Evolutionary conservation across 1,140 invertebrate species (phyloP), one percentile per base, ranked within the genome.

Genomic region (Drosophila santomea): DNA sequence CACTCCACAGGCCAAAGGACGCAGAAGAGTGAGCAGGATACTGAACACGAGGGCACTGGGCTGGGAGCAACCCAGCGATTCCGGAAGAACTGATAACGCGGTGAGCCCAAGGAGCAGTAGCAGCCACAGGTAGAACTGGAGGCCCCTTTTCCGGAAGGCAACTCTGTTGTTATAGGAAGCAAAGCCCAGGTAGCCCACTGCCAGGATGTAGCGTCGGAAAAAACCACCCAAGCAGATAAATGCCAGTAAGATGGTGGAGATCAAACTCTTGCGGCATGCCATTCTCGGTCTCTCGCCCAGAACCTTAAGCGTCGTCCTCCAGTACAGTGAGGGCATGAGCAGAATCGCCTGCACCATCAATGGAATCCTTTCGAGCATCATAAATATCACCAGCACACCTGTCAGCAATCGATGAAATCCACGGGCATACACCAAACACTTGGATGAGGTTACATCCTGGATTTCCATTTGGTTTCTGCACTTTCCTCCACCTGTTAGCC

Each of bases 111-210:
- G 25, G 0, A 83, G 57, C 20, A 79, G 3, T 0, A 67, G 1
- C 1, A 81, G 43, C 82, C 81, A 85, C 2, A 78, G 1, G 14
- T 48, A 58, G 8, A 56, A 51, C 2, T 45, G 20, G 2, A 7
- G 0, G 0, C 68, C 62, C 0, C 68, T 41, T 0, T 20, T 25
- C 0, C 17, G 10, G 12, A 85, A 47, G 7, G 56, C 54, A 0
- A 14, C 2, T 6, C 63, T 50, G 47, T 78, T 84, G 35, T 51
- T 50, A 14, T 41, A 78, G 11, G 44, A 48, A 20, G 48, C 45
- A 14, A 81, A 85, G 32, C 52, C 45, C 11, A 78, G 4, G 20
- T 86, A 86, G 5, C 32, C 47, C n/a, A 78, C 11, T 0, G 44
- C 60, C 11, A 78, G 35, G 3, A 54, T 4, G 23, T 52, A 38